These are phyloP conservation scores for Euborellia annulipes DNA, from an alignment of 1,140 invertebrate species.

Conservation along the genomic window DNA sequence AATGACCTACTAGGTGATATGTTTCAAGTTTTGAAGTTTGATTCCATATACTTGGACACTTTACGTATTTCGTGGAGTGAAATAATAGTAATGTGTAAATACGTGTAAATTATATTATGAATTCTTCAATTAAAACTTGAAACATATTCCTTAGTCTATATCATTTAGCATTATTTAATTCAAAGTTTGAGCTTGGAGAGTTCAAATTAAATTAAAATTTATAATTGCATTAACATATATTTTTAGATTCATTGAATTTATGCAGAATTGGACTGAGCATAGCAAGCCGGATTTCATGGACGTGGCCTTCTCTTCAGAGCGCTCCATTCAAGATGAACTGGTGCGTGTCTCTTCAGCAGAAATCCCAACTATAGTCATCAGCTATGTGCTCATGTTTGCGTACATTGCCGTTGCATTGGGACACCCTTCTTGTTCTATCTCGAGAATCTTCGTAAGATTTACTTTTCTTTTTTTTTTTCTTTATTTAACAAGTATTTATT, in stretches of 20 bases:
- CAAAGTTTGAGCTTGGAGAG: too few species aligned
- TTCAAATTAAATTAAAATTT: too few species aligned
- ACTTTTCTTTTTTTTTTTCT: conserved; percentile 22
- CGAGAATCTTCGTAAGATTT: neutral
- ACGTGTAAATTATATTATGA: too few species aligned
- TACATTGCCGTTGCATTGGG: conserved; percentile 77
- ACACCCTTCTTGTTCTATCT: conserved; percentile 22
- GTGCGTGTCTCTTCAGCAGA: conserved; percentile 65
- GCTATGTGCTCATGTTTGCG: conserved; percentile 83
- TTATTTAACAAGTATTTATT: neutral
- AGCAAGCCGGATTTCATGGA: conserved; percentile 44
- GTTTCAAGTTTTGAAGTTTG: too few species aligned
- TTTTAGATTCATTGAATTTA: conserved; percentile 53
- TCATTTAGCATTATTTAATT: too few species aligned
- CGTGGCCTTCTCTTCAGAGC: conserved; percentile 64
- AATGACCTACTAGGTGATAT: too few species aligned
- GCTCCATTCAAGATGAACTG: conserved; percentile 82
- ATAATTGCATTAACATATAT: too few species aligned
- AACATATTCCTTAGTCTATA: too few species aligned
- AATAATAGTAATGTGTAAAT: too few species aligned
- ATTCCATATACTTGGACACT: too few species aligned
- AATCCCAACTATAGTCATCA: conserved; percentile 62
- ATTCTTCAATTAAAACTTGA: too few species aligned
- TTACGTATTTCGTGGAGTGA: too few species aligned
- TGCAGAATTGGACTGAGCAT: conserved; percentile 48